Conservation (phyloP, 35 echinoderm and acorn worm species). For the Ptychodera flava region DNA sequence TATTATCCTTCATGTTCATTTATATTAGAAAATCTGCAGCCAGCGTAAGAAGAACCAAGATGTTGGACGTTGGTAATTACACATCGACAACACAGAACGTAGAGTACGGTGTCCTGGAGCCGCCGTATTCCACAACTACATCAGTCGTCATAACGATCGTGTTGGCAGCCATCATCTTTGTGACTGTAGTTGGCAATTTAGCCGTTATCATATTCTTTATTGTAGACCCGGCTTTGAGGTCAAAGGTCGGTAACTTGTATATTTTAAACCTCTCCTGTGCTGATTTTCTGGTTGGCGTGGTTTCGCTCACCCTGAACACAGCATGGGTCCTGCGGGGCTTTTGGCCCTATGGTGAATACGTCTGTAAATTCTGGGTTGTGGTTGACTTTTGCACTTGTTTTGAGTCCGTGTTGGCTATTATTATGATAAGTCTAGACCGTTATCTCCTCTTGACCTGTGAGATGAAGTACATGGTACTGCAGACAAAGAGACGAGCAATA, state of each 20-base stretch:
- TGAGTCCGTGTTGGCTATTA: slow-evolving; percentile 28
- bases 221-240: slow-evolving; percentile 10
- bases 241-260: slow-evolving; percentile 21
- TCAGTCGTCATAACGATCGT: neutral
- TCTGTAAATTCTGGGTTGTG: slow-evolving; percentile 34
- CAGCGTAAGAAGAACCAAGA: too few species aligned
- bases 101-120: too few species aligned
- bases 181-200: slow-evolving; percentile 31
- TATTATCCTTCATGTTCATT: too few species aligned
- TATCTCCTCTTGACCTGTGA: slow-evolving; percentile 32
- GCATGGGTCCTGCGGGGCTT: slow-evolving; percentile 16
- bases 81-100: too few species aligned
- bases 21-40: too few species aligned
- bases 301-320: slow-evolving; percentile 32
- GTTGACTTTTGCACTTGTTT: slow-evolving; percentile 19
- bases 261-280: slow-evolving; percentile 36
- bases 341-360: slow-evolving; percentile 39
- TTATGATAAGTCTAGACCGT: slow-evolving; percentile 42
- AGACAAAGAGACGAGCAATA: slow-evolving; percentile 9
- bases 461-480: slow-evolving; percentile 8
- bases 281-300: slow-evolving; percentile 28
- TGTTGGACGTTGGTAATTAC: too few species aligned
- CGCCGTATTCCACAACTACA: too few species aligned
- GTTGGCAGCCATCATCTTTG: neutral
- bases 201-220: slow-evolving; percentile 27